Evolutionary conservation across 2,113 vertebrate species (phyloP).

Genomic region (Cisticola juncidis): DNA sequence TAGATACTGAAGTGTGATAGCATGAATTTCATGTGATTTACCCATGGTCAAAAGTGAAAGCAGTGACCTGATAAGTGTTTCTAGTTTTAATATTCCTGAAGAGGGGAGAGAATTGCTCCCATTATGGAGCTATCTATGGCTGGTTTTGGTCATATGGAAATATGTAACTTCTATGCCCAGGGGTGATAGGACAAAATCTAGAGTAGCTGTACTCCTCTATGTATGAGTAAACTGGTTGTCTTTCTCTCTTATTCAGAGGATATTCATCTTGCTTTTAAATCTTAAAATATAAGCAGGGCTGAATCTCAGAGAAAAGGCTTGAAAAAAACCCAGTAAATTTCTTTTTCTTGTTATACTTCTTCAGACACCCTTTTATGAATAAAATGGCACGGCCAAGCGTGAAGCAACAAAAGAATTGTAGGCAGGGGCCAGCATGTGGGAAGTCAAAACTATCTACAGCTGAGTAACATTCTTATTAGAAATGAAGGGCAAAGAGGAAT

Average conservation of each 20-base stretch:
- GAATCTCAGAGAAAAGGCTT: not conserved
- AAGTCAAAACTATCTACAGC: conserved; percentile 24
- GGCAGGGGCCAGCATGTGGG: not conserved
- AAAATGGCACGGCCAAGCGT: not conserved
- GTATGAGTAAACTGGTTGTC: not conserved
- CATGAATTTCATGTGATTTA: not conserved
- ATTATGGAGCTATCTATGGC: not conserved
- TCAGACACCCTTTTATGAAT: not conserved
- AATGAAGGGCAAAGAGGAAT: conserved; percentile 40
- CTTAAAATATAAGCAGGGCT: not conserved
- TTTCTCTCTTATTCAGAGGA: not conserved
- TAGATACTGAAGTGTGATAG: not conserved
- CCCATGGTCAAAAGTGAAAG: not conserved
- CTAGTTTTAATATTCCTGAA: not conserved
- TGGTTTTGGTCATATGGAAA: not conserved
- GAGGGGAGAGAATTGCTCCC: not conserved
- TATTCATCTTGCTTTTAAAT: not conserved
- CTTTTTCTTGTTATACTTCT: not conserved
- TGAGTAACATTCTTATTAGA: conserved; percentile 25
- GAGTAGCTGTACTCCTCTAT: not conserved
- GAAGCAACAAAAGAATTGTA: conserved; percentile 29
- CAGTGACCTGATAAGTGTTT: not conserved
- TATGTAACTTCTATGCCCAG: not conserved
- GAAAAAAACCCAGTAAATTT: not conserved
- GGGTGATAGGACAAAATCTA: not conserved